phyloP scores from a whole-genome alignment of 2,113 vertebrate genomes.

The Oryzias curvinotus region DNA sequence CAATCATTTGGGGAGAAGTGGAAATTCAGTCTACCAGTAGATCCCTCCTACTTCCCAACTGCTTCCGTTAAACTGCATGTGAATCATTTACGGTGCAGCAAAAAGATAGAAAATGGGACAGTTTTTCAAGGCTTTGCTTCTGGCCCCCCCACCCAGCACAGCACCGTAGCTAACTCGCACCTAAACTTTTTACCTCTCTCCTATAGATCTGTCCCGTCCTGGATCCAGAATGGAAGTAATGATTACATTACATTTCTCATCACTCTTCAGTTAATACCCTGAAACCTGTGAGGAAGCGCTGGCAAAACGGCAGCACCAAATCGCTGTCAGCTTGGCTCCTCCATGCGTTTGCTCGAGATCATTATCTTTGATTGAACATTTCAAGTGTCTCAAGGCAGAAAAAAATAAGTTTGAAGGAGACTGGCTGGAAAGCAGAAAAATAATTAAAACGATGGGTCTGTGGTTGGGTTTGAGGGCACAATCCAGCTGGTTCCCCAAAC shows the following conservation, averaged over 20 bases:
- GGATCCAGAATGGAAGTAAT: conserved; percentile 33
- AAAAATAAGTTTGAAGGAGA: conserved; percentile 5
- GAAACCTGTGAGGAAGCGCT: conserved; percentile 44
- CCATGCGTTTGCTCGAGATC: conserved; percentile 25
- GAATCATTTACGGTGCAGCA: conserved; percentile 23
- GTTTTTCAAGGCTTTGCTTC: neutral
- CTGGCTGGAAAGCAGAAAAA: conserved; percentile 2
- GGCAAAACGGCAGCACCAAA: conserved; percentile 34
- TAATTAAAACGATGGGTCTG: conserved; percentile 42
- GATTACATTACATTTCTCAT: conserved; percentile 46
- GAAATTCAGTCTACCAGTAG: conserved; percentile 21
- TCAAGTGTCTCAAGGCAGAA: conserved; percentile 30
- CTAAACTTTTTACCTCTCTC: conserved; percentile 7
- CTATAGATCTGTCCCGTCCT: conserved; percentile 42
- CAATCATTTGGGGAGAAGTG: conserved; percentile 27
- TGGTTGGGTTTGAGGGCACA: conserved; percentile 26
- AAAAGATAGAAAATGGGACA: conserved; percentile 12
- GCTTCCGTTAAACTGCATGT: conserved; percentile 37
- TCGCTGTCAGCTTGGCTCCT: conserved; percentile 32
- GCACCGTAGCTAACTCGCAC: neutral
- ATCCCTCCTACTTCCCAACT: conserved; percentile 42
- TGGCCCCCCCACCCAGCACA: neutral
- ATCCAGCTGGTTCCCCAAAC: conserved; percentile 44
- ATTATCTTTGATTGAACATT: conserved; percentile 50
- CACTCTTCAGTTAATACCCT: conserved; percentile 52